Evolutionary conservation across 2,888 invertebrate genomes (phyloP), one percentile per base, ranked within the genome.

Genomic region (Operophtera brumata): DNA sequence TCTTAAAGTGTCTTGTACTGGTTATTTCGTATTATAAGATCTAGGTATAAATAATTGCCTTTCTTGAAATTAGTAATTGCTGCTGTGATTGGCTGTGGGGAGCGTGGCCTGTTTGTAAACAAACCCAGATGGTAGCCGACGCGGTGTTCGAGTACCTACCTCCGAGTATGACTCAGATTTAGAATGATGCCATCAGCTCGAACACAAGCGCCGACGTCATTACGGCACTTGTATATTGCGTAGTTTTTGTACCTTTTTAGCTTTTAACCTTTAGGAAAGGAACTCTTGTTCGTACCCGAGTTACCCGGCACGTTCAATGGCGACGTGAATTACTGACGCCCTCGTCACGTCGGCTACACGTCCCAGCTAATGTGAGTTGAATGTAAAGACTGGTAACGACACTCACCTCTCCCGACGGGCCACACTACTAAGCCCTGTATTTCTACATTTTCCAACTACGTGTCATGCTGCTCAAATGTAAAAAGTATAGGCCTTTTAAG

Each of bases 311-410:
- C 52, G 49, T 54, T 54, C 54, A 56, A 47, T 46, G 42, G 51
- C 56, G 40, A 50, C 47, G 54, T 52, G 55, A 53, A 55, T 57
- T 59, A 50, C 56, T 56, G 64, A 56, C 63, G 65, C 63, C 66
- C 69, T 66, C 62, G 75, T 69, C 75, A 75, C 73, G 75, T 77
- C 66, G 62, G 63, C 63, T 65, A 57, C 70, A 60, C 69, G 72
- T 72, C 73, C 75, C 67, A 64, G 71, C 75, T 82, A 85, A 86
- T 85, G 83, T 75, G 78, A 72, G 75, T 75, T 77, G 82, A 80
- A 82, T 80, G 80, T 76, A 78, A 77, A 80, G 78, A 78, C 80
- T 80, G 75, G 75, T 72, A 73, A 78, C 75, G 71, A 73, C 75
- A 75, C 70, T 80, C 80, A 80, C 73, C 68, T 65, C 63, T 77